Percentiles rank a stretch among this genome's conserved stretches.
These are phyloP conservation scores for Glaucidium brasilianum DNA, from an alignment of 2,113 vertebrate genomes.

Conservation along the genomic window DNA sequence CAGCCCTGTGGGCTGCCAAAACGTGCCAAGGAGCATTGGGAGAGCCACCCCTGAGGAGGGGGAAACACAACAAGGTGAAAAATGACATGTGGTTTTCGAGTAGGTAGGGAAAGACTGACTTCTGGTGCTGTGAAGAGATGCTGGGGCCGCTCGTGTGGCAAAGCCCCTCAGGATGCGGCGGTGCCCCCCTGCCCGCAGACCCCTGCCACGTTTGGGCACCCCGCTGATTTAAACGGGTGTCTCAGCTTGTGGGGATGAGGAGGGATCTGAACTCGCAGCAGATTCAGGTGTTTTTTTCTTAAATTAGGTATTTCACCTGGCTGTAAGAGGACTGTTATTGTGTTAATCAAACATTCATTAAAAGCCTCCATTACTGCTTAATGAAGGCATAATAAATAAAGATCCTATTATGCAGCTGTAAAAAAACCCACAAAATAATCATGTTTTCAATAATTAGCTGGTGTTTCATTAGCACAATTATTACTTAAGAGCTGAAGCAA, in stretches of 20 bases:
- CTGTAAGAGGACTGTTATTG: neutral
- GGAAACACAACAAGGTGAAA: neutral
- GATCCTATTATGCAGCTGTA: constrained; percentile 35
- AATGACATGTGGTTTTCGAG: neutral
- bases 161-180: neutral
- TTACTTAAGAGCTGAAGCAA: constrained; percentile 18
- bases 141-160: neutral
- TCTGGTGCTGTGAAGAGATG: neutral
- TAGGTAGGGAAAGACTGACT: neutral
- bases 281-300: neutral
- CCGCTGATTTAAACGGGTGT: neutral
- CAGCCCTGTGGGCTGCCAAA: neutral
- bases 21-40: neutral
- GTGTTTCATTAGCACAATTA: constrained; percentile 54
- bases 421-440: neutral
- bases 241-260: neutral
- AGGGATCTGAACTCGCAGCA: neutral
- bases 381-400: constrained; percentile 27
- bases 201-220: neutral
- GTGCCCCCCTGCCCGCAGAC: neutral
- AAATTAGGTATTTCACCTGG: neutral
- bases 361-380: constrained; percentile 2
- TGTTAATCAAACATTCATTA: constrained; percentile 54
- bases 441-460: constrained; percentile 47
- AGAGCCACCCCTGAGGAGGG: neutral